Conservation (phyloP, 1,140 invertebrate species). For the Dufourea novaeangliae region DNA sequence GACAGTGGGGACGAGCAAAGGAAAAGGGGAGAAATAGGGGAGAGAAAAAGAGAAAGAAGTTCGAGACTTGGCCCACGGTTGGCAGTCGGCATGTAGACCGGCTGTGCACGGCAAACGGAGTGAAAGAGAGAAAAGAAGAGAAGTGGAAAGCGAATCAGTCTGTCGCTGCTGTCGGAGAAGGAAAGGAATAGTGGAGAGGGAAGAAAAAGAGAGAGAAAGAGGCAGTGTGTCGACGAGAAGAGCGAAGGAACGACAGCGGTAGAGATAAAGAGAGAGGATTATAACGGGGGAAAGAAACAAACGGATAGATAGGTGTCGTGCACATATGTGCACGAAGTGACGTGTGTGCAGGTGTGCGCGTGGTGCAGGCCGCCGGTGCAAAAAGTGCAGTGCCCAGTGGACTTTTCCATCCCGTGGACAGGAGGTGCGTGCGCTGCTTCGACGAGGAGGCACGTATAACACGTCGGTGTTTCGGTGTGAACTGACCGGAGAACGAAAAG, state of each 20-base stretch:
- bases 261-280: background rate
- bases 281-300: conserved; percentile 17
- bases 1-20: background rate
- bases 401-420: conserved; percentile 59
- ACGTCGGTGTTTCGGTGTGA: conserved; percentile 41
- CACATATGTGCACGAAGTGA: conserved; percentile 46
- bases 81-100: conserved; percentile 53
- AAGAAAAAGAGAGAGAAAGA: background rate
- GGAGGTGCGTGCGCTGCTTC: conserved; percentile 51
- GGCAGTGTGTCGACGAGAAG: too few species aligned
- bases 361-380: conserved; percentile 51
- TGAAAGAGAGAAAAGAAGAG: conserved; percentile 25
- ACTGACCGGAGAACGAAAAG: conserved; percentile 33
- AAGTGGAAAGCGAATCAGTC: background rate
- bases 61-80: conserved; percentile 42
- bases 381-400: conserved; percentile 61
- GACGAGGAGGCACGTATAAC: conserved; percentile 36
- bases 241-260: background rate
- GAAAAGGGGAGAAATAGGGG: conserved; percentile 6
- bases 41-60: conserved; percentile 27
- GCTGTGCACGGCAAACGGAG: conserved; percentile 47
- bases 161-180: background rate
- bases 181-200: conserved; percentile 6
- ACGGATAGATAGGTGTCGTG: conserved; percentile 48
- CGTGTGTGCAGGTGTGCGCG: conserved; percentile 56